These are phyloP conservation scores for Acronicta alni DNA, from an alignment of 2,888 invertebrate species.

Conservation along the genomic window DNA sequence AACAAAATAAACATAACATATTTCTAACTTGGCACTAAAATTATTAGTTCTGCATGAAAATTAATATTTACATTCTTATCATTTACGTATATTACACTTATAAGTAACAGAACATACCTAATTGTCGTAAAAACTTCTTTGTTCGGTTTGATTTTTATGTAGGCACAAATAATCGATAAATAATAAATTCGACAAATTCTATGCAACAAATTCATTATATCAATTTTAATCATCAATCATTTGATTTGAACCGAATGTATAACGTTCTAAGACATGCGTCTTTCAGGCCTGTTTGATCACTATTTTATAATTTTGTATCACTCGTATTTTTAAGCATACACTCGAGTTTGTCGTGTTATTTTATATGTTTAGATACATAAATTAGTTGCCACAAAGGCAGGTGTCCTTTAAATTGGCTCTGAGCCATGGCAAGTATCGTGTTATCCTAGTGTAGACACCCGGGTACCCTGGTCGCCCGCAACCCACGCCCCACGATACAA, in stretches of 20 bases:
- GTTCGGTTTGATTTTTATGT: conserved; percentile 14
- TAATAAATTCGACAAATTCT: too few species aligned
- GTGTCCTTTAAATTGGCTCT: conserved; percentile 92
- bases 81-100: too few species aligned
- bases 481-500: conserved; percentile 96
- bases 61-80: conserved; percentile 21
- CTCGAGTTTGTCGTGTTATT: too few species aligned
- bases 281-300: too few species aligned
- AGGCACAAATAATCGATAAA: too few species aligned
- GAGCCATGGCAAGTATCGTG: conserved; percentile 93
- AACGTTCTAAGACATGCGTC: too few species aligned
- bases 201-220: too few species aligned
- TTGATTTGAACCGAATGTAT: too few species aligned
- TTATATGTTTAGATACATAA: too few species aligned
- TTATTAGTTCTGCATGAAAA: conserved; percentile 20
- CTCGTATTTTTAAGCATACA: too few species aligned
- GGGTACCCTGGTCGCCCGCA: conserved; percentile 93
- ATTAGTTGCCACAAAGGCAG: conserved; percentile 91
- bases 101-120: background rate
- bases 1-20: conserved; percentile 55
- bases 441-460: conserved; percentile 93
- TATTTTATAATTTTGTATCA: background rate
- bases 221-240: too few species aligned
- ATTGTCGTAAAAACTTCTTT: conserved; percentile 6
- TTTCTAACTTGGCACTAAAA: conserved; percentile 51